Evolutionary conservation across 1,140 invertebrate species (phyloP).

Genomic region (Aphidius ervi): DNA sequence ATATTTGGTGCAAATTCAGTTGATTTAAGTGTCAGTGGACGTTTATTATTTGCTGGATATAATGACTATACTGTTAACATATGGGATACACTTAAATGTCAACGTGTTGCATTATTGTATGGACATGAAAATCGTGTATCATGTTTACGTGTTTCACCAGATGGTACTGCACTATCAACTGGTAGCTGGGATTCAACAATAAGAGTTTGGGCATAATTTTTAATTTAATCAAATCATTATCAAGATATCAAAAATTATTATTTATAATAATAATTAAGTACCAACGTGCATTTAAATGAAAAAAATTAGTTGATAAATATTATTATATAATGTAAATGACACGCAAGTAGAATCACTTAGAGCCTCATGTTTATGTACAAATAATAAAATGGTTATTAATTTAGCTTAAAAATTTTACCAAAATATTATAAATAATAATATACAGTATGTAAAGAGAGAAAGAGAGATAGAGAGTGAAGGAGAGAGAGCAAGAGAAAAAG

Average conservation of each 20-base stretch:
- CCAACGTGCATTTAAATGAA: conserved; percentile 22
- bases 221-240: neutral
- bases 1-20: conserved; percentile 98
- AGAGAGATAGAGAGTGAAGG: too few species aligned
- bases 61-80: conserved; percentile 98
- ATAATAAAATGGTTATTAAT: neutral
- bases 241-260: neutral
- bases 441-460: too few species aligned
- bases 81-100: conserved; percentile 96
- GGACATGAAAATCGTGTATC: conserved; percentile 98
- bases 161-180: conserved; percentile 95
- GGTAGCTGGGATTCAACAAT: conserved; percentile 98
- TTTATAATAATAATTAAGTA: conserved; percentile 15
- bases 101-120: conserved; percentile 85
- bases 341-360: neutral
- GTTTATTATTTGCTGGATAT: conserved; percentile 95
- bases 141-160: conserved; percentile 90
- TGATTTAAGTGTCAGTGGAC: conserved; percentile 94
- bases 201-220: conserved; percentile 62
- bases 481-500: too few species aligned
- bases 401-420: too few species aligned
- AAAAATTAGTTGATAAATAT: conserved; percentile 1
- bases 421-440: too few species aligned
- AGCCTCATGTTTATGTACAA: neutral
- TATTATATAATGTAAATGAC: neutral